Evolutionary conservation across 2,797 vertebrate species (phyloP), one percentile per base, ranked within the genome.

Genomic region (Bovichtus diacanthus): DNA sequence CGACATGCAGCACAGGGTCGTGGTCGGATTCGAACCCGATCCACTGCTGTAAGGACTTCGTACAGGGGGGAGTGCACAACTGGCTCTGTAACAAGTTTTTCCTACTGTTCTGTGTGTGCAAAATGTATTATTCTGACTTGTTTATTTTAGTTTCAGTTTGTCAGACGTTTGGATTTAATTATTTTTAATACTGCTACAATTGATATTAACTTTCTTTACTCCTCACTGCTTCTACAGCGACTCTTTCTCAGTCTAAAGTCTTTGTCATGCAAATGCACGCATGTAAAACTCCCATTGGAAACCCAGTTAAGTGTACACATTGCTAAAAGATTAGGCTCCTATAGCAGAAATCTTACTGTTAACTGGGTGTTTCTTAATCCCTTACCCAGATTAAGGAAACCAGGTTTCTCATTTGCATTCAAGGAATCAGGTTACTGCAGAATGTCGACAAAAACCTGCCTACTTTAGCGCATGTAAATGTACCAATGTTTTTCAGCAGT

Each of bases 341-440:
- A 27, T 47, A 1, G 34, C 34, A 64, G 31, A 70, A 70, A 49
- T 62, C 34, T 38, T 23, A 21, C 21, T 43, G 47, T 54, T 70
- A 25, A 63, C 18, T 9, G 16, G 21, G 31, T 50, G 78, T n/a
- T 53, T 63, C 31, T 58, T 56, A 51, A 72, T 66, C 27, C 58
- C 34, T 27, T 18, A 36, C 23, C 23, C 38, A 59, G 41, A 61
- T 79, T 47, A 51, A 74, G 51, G 38, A 78, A 71, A 74, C 38
- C 56, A 67, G 73, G 61, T 73, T 78, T 77, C 23, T 36, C 34
- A 69, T 85, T 84, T 76, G 78, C 64, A 74, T 80, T 77, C 8
- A 23, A 58, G 56, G 78, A 81, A 70, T 70, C 54, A 58, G 81
- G 67, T 80, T 78, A 74, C 54, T 51, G 82, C 70, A 68, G 77